Evolutionary conservation across 2,888 invertebrate genomes (phyloP).

Genomic region (Nipponacmea schrenckii): DNA sequence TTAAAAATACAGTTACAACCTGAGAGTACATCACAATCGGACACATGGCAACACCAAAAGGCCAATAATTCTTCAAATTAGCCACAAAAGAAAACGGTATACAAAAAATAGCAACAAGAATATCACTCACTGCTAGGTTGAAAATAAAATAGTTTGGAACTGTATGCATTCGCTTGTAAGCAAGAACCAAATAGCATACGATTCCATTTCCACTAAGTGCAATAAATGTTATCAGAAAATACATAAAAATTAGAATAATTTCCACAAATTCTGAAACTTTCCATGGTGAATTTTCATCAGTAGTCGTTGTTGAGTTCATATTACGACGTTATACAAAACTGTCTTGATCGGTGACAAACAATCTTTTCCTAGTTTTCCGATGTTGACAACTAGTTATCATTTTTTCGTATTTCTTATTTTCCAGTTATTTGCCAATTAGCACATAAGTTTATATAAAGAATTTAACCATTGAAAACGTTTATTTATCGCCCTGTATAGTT

Average conservation of each 20-base stretch:
- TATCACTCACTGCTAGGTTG: constrained; percentile 45
- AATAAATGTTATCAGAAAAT: constrained; percentile 48
- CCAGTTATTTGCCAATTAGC: too few species aligned
- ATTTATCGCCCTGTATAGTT: too few species aligned
- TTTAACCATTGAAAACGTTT: too few species aligned
- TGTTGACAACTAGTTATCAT: too few species aligned
- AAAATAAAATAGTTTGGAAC: constrained; percentile 50
- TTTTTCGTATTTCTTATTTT: too few species aligned
- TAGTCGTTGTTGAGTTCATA: constrained; percentile 3
- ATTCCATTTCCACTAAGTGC: constrained; percentile 60
- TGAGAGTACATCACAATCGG: constrained; percentile 84
- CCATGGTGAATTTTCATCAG: constrained; percentile 18
- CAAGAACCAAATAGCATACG: constrained; percentile 46
- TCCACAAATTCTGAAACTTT: constrained; percentile 41
- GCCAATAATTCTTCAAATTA: constrained; percentile 83
- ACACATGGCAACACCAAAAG: constrained; percentile 84
- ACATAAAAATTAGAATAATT: constrained; percentile 63
- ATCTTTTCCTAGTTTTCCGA: too few species aligned
- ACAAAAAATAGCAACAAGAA: constrained; percentile 64
- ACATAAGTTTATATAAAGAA: too few species aligned
- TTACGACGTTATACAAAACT: too few species aligned
- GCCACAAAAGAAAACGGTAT: constrained; percentile 75
- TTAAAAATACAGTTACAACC: constrained; percentile 72
- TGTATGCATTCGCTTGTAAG: constrained; percentile 58
- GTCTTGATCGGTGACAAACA: too few species aligned